Base-by-base conservation (phyloP, 2,888 invertebrate genomes). In the Listrodromus nycthemerus region DNA sequence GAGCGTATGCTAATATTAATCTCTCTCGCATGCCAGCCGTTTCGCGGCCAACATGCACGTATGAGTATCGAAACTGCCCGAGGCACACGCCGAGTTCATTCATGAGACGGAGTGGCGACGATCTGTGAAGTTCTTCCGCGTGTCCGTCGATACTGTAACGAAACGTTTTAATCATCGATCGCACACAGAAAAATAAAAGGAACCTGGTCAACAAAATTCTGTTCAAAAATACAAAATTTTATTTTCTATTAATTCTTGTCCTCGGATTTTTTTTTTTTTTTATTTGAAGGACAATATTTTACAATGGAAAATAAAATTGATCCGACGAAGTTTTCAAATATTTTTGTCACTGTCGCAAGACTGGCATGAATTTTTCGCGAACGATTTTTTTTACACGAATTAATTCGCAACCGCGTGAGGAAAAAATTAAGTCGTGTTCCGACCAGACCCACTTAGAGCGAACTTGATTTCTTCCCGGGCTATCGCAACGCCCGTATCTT, bases 1-100 rank as follows among this genome's bases (percentile, higher is more conserved):
- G 24, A 87, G 87, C 87, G 86, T 90, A 91, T 90, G 91, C 87
- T 90, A 90, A 90, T 90, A 50, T 74, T 58, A 41, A 75, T 80
- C 61, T 67, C 67, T 50, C 48, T 58, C 63, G 58, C 74, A 66
- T 80, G 70, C 75, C 66, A 45, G 52, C 33, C 75, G 88, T 87
- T 88, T 89, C 87, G 87, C 87, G 83, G 87, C 87, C 86, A 86
- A 85, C 86, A 87, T 84, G 86, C 88, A 89, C 86, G 88, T 89
- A 90, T 89, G 83, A 45, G 76, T 82, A 84, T 84, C 83, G 82
- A 16, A 48, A 48, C 45, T 1, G 33, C 19, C 71, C 37, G 58
- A 61, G 50, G 66, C 37, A 30, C n/a, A 21, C 21, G 16, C 16
- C 45, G 61, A 37, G 77, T 85, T 85, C 85, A 85, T 85, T 85